phyloP scores from a whole-genome alignment of 2,888 invertebrate species.

The Caenorhabditis sulstoni region DNA sequence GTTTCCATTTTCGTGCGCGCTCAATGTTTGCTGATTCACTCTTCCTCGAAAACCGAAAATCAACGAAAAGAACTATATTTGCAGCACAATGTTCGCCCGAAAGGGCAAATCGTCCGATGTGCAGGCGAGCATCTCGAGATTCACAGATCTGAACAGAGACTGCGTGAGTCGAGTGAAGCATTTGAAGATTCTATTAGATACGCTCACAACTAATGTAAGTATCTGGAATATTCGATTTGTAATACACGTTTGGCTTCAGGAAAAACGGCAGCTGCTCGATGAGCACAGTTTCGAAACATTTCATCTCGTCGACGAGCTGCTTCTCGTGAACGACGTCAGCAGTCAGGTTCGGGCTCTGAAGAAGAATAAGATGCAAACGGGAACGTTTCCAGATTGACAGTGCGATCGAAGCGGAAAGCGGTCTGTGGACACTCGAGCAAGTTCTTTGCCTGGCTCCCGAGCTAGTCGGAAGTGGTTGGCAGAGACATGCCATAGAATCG shows the following conservation, averaged over 20 bases:
- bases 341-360: constrained; percentile 54
- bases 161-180: constrained; percentile 72
- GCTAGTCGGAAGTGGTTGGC: constrained; percentile 79
- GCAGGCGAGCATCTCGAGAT: constrained; percentile 71
- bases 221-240: background rate
- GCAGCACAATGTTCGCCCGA: constrained; percentile 63
- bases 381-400: constrained; percentile 41
- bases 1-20: constrained; percentile 17
- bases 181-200: constrained; percentile 69
- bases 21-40: constrained; percentile 43
- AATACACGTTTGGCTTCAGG: constrained; percentile 57
- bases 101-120: constrained; percentile 78
- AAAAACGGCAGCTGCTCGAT: constrained; percentile 77
- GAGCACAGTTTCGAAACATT: constrained; percentile 79
- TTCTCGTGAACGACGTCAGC: constrained; percentile 75
- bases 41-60: constrained; percentile 18
- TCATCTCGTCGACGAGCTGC: constrained; percentile 78
- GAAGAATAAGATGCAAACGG: background rate
- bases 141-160: constrained; percentile 73
- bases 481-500: constrained; percentile 77
- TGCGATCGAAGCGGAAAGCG: constrained; percentile 77
- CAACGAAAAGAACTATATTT: background rate
- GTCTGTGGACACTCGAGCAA: constrained; percentile 79
- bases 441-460: constrained; percentile 79
- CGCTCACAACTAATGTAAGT: constrained; percentile 68